Base-by-base conservation (phyloP, 2,888 invertebrate species). In the Minunthozetes semirufus region DNA sequence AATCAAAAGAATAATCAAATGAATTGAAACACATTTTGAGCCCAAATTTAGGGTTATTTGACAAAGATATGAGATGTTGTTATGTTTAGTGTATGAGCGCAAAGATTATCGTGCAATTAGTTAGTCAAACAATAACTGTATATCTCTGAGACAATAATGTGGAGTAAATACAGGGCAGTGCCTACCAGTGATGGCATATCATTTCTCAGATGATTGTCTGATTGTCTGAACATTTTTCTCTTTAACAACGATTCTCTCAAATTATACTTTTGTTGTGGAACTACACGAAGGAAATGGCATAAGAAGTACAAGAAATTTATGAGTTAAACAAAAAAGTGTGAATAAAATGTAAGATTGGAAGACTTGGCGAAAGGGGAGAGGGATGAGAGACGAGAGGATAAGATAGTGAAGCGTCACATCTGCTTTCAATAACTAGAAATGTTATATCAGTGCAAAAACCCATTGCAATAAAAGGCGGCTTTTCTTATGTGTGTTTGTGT, bases 391-490 rank as follows among this genome's bases (percentile, higher is more conserved):
- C 3, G 61, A 61, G 61, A 61, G 25, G 68, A 42, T 29, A 46
- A 33, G 46, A 38, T 42, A 42, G 42, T 6, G 4, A 19, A n/a
- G 42, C 68, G 22, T 42, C 19, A 68, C 68, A 68, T 68, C 68
- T 68, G 68, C 68, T 68, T 68, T 68, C 68, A 68, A 68, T 68
- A 68, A 68, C 42, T 61, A n/a, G 61, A 68, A 68, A 68, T 68
- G 68, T 68, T 68, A 68, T 68, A 68, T 68, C 33, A 63, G 25
- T n/a, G 33, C 33, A 22, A 63, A 61, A 63, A 17, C 63, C 1
- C 15, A 63, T 68, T 38, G 68, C 46, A 38, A 68, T 68, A 68
- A 68, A 68, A 68, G 61, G 68, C 68, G 68, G 68, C 68, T 42
- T 68, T 68, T 68, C 38, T 63, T 63, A 56, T 63, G n/a, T 63